Conservation (phyloP, 2,888 invertebrate species). For the Tuberolachnus salignus region DNA sequence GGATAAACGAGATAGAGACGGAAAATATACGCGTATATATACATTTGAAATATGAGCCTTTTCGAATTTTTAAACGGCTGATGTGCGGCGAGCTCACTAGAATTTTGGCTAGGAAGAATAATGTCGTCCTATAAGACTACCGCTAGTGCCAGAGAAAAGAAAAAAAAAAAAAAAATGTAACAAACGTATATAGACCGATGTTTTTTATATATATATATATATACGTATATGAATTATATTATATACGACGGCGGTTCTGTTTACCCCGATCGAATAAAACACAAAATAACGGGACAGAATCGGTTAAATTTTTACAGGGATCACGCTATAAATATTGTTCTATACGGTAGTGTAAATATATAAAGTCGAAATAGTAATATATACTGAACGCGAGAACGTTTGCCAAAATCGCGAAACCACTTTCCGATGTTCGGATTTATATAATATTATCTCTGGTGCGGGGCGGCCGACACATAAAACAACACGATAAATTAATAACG, state of each 20-base stretch:
- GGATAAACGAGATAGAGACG: not conserved
- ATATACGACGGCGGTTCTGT: not conserved
- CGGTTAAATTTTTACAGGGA: not conserved
- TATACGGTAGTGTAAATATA: no score
- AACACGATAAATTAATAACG: slow-evolving; percentile 32
- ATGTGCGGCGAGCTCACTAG: not conserved
- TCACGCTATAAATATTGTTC: slow-evolving; percentile 5
- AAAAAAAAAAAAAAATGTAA: slow-evolving; percentile 18
- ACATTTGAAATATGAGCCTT: slow-evolving; percentile 16
- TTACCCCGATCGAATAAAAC: slow-evolving; percentile 24
- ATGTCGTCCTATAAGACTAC: not conserved
- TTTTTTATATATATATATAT: no score
- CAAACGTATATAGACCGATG: not conserved
- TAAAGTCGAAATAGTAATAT: not conserved
- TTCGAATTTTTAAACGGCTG: not conserved
- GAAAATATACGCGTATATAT: not conserved
- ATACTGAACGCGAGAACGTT: slow-evolving; percentile 2
- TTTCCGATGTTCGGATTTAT: slow-evolving; percentile 33
- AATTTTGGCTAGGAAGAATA: slow-evolving; percentile 12
- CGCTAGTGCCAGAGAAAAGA: slow-evolving; percentile 22
- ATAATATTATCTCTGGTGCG: not conserved
- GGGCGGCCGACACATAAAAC: slow-evolving; percentile 23
- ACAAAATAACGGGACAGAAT: not conserved
- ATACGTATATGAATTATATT: no score
- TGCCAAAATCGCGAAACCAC: slow-evolving; percentile 28